These are phyloP conservation scores for Erpetoichthys calabaricus DNA, from an alignment of 2,797 vertebrate genomes.

Conservation along the genomic window DNA sequence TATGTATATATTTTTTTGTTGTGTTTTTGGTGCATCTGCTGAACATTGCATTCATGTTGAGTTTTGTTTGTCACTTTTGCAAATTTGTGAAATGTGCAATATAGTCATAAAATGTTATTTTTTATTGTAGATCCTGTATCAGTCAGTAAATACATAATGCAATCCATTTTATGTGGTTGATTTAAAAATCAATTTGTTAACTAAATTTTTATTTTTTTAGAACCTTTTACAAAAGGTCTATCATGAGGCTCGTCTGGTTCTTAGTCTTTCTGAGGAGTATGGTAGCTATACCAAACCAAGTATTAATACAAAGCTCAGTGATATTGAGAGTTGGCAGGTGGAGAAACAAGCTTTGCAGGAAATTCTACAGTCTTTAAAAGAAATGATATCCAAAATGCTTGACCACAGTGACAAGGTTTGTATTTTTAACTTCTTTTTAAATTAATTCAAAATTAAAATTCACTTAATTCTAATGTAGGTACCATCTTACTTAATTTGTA, in stretches of 20 bases:
- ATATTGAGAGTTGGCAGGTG: constrained; percentile 52
- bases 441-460: too few species aligned
- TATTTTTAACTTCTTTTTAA: too few species aligned
- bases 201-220: constrained; percentile 38
- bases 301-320: constrained; percentile 19
- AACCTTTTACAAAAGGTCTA: constrained; percentile 69
- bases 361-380: constrained; percentile 60
- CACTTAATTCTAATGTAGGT: too few species aligned
- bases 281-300: constrained; percentile 23
- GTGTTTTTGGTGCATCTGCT: too few species aligned
- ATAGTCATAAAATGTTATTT: neutral
- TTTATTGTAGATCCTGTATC: neutral
- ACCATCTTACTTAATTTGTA: too few species aligned
- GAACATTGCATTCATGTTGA: too few species aligned
- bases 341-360: constrained; percentile 64
- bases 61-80: too few species aligned
- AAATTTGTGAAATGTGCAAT: neutral
- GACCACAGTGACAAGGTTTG: constrained; percentile 59
- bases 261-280: constrained; percentile 65
- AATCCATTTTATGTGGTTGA: neutral
- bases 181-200: neutral
- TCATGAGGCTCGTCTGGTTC: constrained; percentile 73
- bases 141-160: neutral
- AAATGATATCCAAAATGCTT: constrained; percentile 58
- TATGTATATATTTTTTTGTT: too few species aligned